Percentiles rank a stretch among this genome's conserved stretches.
Evolutionary conservation across 2,113 vertebrate species (phyloP).

Genomic region (Alexandromys fortis): DNA sequence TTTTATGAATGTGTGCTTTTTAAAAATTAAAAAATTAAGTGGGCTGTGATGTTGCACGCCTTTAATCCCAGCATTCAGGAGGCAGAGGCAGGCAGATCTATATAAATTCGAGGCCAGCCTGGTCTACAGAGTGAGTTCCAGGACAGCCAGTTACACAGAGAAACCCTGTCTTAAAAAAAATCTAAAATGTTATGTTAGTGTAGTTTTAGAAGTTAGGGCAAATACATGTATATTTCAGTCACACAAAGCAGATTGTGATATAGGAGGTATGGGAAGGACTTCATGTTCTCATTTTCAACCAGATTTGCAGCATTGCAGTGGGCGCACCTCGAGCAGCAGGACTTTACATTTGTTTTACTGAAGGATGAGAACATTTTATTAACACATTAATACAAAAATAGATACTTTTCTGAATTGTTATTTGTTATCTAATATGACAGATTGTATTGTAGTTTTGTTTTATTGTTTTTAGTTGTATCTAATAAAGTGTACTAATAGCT

Average conservation of each 20-base stretch:
- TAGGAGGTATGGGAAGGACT: not conserved
- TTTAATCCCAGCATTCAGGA: not conserved
- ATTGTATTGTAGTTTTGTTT: not conserved
- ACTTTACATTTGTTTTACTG: not conserved
- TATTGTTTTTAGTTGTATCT: not conserved
- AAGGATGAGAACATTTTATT: not conserved
- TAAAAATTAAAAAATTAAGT: constrained; percentile 11
- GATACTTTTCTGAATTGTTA: not conserved
- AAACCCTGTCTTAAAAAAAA: not conserved
- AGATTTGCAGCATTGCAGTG: not conserved
- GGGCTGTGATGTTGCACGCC: not conserved
- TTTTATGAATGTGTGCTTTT: not conserved
- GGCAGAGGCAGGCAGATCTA: not conserved
- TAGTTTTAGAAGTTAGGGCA: constrained; percentile 16
- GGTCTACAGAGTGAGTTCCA: not conserved
- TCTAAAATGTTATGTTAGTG: not conserved
- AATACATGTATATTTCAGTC: not conserved
- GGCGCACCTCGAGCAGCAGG: not conserved
- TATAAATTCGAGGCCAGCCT: not conserved
- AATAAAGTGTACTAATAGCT: not conserved
- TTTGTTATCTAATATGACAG: not conserved
- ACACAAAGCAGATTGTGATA: not conserved
- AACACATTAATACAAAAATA: not conserved
- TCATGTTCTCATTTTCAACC: not conserved
- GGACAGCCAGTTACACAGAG: not conserved